These are phyloP conservation scores for Mycteria americana DNA, from an alignment of 2,797 vertebrate species.

Conservation along the genomic window DNA sequence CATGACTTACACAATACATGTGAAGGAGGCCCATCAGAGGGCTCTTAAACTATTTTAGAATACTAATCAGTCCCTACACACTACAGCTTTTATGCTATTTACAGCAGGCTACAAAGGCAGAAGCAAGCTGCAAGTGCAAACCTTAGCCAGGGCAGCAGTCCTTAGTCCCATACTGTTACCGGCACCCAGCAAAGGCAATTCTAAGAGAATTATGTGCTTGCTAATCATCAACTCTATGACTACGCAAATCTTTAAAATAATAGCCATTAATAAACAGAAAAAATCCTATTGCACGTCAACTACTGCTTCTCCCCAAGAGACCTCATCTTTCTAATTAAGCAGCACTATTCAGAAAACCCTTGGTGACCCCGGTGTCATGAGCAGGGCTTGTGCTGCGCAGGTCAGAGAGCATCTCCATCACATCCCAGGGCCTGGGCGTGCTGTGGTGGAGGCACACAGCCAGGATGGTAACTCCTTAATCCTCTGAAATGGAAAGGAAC, in stretches of 20 bases:
- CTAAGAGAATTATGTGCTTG: not conserved
- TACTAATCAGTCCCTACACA: constrained; percentile 46
- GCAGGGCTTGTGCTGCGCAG: not conserved
- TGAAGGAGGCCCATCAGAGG: constrained; percentile 36
- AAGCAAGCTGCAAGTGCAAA: constrained; percentile 24
- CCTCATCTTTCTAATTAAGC: not conserved
- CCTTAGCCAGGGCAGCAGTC: not conserved
- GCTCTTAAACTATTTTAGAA: constrained; percentile 33
- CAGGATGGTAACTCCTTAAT: not conserved
- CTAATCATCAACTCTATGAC: not conserved
- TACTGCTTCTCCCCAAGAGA: not conserved
- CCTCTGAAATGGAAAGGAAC: not conserved
- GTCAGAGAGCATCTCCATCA: not conserved
- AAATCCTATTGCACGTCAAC: not conserved
- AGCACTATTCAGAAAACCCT: not conserved
- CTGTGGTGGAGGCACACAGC: not conserved
- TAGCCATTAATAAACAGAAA: not conserved
- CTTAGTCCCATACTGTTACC: not conserved
- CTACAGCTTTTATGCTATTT: constrained; percentile 53
- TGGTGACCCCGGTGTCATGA: rapidly evolving
- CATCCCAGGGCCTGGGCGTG: not conserved
- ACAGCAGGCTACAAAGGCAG: constrained; percentile 25
- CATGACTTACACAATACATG: constrained; percentile 20
- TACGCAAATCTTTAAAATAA: not conserved
- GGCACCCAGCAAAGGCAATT: not conserved